These are phyloP conservation scores for Actenoides hombroni DNA, from an alignment of 2,113 vertebrate species.

Conservation along the genomic window DNA sequence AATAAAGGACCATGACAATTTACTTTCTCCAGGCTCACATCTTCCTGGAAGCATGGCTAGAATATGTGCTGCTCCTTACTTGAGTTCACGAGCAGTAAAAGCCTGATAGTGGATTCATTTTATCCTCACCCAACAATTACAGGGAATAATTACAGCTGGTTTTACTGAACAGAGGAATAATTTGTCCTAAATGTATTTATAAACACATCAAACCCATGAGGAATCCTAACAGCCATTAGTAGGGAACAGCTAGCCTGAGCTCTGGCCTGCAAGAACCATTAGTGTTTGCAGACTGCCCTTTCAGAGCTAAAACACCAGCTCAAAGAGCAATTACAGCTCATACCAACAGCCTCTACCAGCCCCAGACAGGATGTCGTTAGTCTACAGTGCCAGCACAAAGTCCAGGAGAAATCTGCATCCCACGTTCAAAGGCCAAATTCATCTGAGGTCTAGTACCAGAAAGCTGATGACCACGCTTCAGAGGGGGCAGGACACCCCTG, in stretches of 20 bases:
- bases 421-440: not conserved
- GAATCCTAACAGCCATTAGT: conserved; percentile 23
- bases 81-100: not conserved
- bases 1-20: not conserved
- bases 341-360: not conserved
- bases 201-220: conserved; percentile 26
- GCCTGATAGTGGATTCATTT: conserved; percentile 10
- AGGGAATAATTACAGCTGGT: conserved; percentile 41
- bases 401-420: not conserved
- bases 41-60: not conserved
- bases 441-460: not conserved
- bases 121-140: conserved; percentile 45
- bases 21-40: not conserved
- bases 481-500: not conserved
- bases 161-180: conserved; percentile 49
- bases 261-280: conserved; percentile 16
- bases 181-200: conserved; percentile 37
- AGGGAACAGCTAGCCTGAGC: conserved; percentile 19
- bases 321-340: conserved; percentile 23
- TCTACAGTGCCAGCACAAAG: not conserved
- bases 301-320: not conserved
- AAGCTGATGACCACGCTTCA: not conserved
- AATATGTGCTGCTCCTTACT: not conserved
- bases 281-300: not conserved
- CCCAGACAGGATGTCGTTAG: not conserved